Conservation (phyloP, 2,888 invertebrate species). For the Meta bourneti region DNA sequence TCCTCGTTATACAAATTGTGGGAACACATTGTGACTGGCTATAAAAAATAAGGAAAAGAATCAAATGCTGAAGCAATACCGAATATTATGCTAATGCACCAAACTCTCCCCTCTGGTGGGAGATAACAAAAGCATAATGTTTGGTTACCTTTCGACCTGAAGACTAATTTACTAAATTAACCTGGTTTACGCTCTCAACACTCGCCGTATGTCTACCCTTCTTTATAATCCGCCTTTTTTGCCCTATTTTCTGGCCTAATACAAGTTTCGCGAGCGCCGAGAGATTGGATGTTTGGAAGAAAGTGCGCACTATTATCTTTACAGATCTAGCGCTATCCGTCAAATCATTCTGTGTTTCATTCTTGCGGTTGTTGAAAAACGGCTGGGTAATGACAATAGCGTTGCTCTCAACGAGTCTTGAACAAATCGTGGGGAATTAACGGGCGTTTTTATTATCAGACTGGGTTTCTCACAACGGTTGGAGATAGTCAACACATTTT, state of each 20-base stretch:
- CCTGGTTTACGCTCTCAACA: constrained; percentile 31
- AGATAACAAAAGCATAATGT: constrained; percentile 49
- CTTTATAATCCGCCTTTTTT: constrained; percentile 49
- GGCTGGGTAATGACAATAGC: no score
- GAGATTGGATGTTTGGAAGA: neutral
- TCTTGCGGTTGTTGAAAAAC: no score
- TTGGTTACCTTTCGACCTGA: constrained; percentile 42
- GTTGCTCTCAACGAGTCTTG: no score
- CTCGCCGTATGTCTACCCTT: neutral
- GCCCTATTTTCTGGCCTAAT: constrained; percentile 40
- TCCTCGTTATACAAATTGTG: constrained; percentile 35
- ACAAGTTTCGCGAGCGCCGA: constrained; percentile 5
- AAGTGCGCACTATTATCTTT: neutral
- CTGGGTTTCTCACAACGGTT: no score
- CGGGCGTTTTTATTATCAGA: no score
- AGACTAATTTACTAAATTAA: constrained; percentile 47
- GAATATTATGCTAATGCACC: constrained; percentile 52
- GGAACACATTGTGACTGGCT: neutral
- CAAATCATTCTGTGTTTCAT: no score
- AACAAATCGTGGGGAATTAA: no score
- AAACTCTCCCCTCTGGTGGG: neutral
- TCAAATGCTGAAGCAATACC: constrained; percentile 28
- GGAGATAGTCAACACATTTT: no score
- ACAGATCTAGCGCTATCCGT: neutral
- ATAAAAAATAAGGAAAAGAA: constrained; percentile 5